Evolutionary conservation across 2,113 vertebrate species (phyloP).

Genomic region (Cercocebus atys): DNA sequence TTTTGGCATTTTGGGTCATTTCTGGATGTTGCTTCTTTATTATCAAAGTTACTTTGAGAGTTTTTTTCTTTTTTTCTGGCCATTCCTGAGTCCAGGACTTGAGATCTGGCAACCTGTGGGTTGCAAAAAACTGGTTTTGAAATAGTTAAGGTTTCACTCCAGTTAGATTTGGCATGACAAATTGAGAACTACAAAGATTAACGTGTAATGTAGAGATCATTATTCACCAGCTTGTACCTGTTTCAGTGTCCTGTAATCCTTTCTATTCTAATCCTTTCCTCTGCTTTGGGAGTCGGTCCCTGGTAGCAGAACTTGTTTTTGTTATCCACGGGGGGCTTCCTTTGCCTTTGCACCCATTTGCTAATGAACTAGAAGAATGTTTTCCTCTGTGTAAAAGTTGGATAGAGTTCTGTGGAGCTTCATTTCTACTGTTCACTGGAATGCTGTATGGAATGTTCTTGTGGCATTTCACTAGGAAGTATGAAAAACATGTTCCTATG

Average conservation of each 20-base stretch:
- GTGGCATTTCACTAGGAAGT: constrained; percentile 62
- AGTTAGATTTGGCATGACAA: neutral
- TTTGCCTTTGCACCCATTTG: constrained; percentile 50
- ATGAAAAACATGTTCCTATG: constrained; percentile 51
- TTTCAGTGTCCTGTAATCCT: neutral
- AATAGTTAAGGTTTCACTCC: neutral
- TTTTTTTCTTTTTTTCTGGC: neutral
- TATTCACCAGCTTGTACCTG: neutral
- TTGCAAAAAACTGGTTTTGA: constrained; percentile 3
- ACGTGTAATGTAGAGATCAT: neutral
- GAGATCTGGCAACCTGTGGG: neutral
- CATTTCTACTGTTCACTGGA: constrained; percentile 3
- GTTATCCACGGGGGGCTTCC: constrained; percentile 20
- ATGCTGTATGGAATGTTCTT: constrained; percentile 58
- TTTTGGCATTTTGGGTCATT: neutral
- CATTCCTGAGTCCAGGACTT: neutral
- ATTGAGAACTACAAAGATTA: neutral
- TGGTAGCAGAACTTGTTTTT: constrained; percentile 32
- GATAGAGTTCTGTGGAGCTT: constrained; percentile 5
- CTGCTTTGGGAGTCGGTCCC: neutral
- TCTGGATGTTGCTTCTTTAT: neutral
- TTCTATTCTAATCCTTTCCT: neutral
- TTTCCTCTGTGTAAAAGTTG: constrained; percentile 60
- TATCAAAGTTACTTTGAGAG: neutral
- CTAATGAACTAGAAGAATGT: constrained; percentile 60